Evolutionary conservation across 2,888 invertebrate genomes (phyloP).

Genomic region (Tetropium fuscum): DNA sequence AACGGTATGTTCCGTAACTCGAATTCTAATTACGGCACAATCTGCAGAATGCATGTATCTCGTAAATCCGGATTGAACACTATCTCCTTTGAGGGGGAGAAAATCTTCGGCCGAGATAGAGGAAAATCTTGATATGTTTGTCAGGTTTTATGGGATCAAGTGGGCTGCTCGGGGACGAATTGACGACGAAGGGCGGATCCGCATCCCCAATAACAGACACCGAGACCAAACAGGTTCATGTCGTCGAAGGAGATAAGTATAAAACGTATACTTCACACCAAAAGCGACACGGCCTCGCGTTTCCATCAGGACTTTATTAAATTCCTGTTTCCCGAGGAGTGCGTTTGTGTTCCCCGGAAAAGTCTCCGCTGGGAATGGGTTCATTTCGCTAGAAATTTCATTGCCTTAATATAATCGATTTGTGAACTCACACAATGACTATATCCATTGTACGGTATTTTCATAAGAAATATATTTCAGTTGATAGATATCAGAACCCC

Average conservation of each 20-base stretch:
- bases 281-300: constrained; percentile 22
- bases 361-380: too few species aligned
- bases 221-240: constrained; percentile 50
- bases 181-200: constrained; percentile 27
- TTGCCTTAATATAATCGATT: too few species aligned
- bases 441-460: too few species aligned
- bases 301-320: constrained; percentile 4
- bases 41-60: background rate
- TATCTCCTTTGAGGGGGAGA: constrained; percentile 42
- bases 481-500: too few species aligned
- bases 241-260: constrained; percentile 48
- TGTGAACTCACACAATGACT: too few species aligned
- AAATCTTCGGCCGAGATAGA: constrained; percentile 43
- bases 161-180: constrained; percentile 50
- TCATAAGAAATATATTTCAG: too few species aligned
- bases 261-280: constrained; percentile 47
- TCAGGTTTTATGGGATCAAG: constrained; percentile 64
- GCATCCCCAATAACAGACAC: constrained; percentile 34
- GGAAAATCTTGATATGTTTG: constrained; percentile 63
- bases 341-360: too few species aligned
- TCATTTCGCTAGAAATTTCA: too few species aligned
- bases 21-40: too few species aligned
- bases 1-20: too few species aligned
- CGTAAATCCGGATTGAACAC: constrained; percentile 49
- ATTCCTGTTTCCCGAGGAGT: too few species aligned